phyloP scores from a whole-genome alignment of 2,888 invertebrate genomes.

The Eilema griseolum region DNA sequence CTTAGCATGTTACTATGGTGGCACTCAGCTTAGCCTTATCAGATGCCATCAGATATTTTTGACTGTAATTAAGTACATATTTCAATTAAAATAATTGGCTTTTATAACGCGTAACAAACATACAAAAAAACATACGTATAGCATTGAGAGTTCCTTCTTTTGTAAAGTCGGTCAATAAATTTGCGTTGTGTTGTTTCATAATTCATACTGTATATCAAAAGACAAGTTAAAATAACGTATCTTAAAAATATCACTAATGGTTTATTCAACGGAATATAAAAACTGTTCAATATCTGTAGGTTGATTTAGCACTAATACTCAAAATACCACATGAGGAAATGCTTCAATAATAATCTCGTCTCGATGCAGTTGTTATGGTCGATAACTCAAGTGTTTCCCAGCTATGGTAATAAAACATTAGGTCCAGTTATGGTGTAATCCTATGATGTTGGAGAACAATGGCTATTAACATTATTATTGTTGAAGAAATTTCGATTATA shows the following conservation, averaged over 20 bases:
- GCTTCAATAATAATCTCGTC: slow-evolving; percentile 17
- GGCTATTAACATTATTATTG: background rate
- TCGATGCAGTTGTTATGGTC: slow-evolving; percentile 16
- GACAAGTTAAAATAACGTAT: background rate
- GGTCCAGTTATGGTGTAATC: slow-evolving; percentile 26
- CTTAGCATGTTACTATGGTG: too few species aligned
- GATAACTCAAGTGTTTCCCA: slow-evolving; percentile 23
- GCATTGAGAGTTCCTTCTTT: too few species aligned
- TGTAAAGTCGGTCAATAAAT: too few species aligned
- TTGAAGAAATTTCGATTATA: slow-evolving; percentile 14
- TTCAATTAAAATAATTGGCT: too few species aligned
- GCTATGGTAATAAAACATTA: slow-evolving; percentile 20
- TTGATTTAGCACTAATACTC: slow-evolving; percentile 2
- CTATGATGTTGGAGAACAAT: slow-evolving; percentile 23
- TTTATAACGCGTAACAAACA: too few species aligned
- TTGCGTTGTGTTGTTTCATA: background rate
- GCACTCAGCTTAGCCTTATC: too few species aligned
- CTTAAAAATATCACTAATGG: background rate
- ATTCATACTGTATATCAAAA: background rate
- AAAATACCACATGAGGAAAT: slow-evolving; percentile 31
- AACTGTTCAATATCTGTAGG: background rate
- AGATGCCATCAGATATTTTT: too few species aligned
- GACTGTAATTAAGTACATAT: background rate
- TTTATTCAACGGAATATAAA: background rate
- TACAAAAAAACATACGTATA: background rate